A percentile compares a stretch with the other conserved stretches of the same genome.
Evolutionary conservation across 2,888 invertebrate genomes (phyloP).

Genomic region (Lepas anatifera): DNA sequence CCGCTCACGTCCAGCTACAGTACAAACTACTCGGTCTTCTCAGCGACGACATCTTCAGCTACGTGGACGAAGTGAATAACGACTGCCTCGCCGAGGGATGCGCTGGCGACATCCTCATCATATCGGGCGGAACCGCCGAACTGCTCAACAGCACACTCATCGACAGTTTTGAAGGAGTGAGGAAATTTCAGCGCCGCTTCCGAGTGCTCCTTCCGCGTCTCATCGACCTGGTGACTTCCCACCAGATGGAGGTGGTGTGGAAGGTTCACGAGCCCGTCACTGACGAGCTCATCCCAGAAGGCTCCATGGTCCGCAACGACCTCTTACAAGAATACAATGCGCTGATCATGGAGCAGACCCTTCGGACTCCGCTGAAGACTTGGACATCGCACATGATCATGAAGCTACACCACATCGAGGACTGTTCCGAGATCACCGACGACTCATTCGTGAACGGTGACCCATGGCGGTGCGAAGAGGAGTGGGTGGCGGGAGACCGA

Average conservation of each 20-base stretch:
- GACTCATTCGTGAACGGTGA: not conserved
- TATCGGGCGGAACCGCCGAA: not conserved
- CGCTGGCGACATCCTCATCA: not conserved
- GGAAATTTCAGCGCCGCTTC: not conserved
- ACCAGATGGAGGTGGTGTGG: conserved; percentile 4
- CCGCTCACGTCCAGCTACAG: not conserved
- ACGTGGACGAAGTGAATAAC: not conserved
- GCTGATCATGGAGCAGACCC: conserved; percentile 5
- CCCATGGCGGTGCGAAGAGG: not conserved
- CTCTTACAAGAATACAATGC: conserved; percentile 12
- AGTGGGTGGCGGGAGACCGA: conserved; percentile 6
- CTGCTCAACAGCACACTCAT: conserved; percentile 1
- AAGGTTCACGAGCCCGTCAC: conserved; percentile 11
- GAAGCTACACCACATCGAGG: conserved; percentile 11
- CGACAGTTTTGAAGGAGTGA: conserved; percentile 3
- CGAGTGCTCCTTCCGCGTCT: not conserved
- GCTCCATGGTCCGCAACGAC: not conserved
- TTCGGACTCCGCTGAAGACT: not conserved
- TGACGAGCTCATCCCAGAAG: not conserved
- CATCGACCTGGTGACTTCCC: not conserved
- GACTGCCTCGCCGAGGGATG: not conserved
- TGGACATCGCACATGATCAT: conserved; percentile 10
- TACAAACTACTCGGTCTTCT: not conserved
- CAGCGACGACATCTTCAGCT: not conserved
- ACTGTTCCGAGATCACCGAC: not conserved